Percentiles rank a stretch among this genome's conserved stretches.
Conservation (phyloP, 2,113 vertebrate genomes). For the Saguinus imperator region DNA sequence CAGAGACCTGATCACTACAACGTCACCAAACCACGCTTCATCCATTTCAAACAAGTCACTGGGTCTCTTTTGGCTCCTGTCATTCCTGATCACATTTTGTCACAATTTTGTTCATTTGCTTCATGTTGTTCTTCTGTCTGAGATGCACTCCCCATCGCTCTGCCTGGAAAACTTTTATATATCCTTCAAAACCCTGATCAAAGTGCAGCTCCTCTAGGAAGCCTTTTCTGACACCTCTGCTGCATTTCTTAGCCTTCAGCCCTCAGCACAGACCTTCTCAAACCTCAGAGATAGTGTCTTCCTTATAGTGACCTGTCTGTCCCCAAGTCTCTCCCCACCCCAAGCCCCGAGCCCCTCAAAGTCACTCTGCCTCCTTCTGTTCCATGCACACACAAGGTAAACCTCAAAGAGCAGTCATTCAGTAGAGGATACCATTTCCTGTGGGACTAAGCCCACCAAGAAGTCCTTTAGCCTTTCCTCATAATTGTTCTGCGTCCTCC, state of each 20-base stretch:
- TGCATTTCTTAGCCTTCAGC: background rate
- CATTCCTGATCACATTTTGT: background rate
- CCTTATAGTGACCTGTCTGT: background rate
- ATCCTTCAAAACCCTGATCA: background rate
- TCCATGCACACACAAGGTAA: background rate
- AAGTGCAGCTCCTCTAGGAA: background rate
- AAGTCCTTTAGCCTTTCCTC: background rate
- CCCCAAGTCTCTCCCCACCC: background rate
- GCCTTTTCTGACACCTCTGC: background rate
- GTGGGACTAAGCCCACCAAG: background rate
- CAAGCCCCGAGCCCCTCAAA: background rate
- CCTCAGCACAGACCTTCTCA: background rate
- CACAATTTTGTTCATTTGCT: background rate
- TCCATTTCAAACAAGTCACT: background rate
- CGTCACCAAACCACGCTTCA: background rate
- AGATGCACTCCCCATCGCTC: background rate
- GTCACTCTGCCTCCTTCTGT: background rate
- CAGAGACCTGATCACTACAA: background rate
- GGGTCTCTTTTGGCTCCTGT: background rate
- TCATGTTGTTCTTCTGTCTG: background rate
- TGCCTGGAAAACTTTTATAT: background rate
- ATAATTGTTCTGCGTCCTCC: background rate
- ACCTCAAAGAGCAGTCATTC: background rate
- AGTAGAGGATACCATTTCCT: background rate
- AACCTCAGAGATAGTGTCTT: background rate